Evolutionary conservation across 2,113 vertebrate genomes (phyloP).

Genomic region (Albula glossodonta): DNA sequence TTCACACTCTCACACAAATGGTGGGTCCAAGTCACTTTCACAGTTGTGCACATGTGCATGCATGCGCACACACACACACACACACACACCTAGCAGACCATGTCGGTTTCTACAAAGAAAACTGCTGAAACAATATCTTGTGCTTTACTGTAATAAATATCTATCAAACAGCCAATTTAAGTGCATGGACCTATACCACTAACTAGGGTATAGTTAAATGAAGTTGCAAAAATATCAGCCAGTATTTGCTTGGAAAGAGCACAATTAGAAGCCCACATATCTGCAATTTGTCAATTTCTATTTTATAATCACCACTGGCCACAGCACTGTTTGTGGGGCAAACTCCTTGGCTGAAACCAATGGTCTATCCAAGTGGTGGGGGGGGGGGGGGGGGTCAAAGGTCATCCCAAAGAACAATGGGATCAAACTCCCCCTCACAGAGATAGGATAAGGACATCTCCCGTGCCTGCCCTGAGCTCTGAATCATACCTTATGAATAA

Average conservation of each 20-base stretch:
- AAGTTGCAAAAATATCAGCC: not conserved
- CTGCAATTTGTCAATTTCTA: not conserved
- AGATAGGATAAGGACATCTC: not conserved
- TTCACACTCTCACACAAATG: not conserved
- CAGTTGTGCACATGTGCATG: not conserved
- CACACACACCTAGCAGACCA: not conserved
- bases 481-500: not conserved
- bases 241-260: not conserved
- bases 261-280: not conserved
- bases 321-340: not conserved
- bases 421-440: not conserved
- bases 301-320: not conserved
- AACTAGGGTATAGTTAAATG: not conserved
- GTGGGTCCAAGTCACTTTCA: not conserved
- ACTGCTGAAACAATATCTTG: not conserved
- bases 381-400: not conserved
- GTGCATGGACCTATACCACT: not conserved
- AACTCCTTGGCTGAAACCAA: not conserved
- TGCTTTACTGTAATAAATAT: not conserved
- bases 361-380: not conserved
- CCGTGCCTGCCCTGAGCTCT: not conserved
- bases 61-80: not conserved
- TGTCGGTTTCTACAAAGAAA: not conserved
- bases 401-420: conserved; percentile 12
- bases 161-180: not conserved